A percentile compares a stretch with the other conserved stretches of the same genome.
These are phyloP conservation scores for Polia nebulosa DNA, from an alignment of 2,888 invertebrate species.

Conservation along the genomic window DNA sequence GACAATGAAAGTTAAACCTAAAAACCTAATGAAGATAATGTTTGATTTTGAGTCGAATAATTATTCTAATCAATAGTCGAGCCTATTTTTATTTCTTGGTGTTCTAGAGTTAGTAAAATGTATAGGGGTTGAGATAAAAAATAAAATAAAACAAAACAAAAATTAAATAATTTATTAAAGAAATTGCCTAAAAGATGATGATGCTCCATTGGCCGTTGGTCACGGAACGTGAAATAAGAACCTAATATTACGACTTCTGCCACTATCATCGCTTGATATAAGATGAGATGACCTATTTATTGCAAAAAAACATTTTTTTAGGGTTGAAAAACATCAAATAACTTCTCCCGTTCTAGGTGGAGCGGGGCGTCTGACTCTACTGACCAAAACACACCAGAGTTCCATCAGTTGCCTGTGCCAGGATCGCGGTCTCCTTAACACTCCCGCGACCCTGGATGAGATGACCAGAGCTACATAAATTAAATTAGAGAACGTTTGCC, in stretches of 20 bases:
- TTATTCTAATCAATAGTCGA: neutral
- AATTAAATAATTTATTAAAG: conserved; percentile 53
- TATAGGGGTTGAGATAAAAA: conserved; percentile 7
- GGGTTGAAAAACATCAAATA: too few relatives aligned
- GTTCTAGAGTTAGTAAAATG: neutral
- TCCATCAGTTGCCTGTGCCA: too few relatives aligned
- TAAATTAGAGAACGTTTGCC: conserved; percentile 29
- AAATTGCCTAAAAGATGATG: neutral
- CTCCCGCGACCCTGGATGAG: too few relatives aligned
- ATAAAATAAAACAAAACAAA: conserved; percentile 61
- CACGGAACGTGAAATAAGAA: neutral
- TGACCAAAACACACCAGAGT: too few relatives aligned
- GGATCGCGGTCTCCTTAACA: too few relatives aligned
- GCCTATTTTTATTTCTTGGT: neutral
- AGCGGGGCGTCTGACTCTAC: too few relatives aligned
- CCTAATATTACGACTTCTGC: too few relatives aligned
- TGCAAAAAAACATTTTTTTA: too few relatives aligned
- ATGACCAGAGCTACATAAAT: conserved; percentile 4
- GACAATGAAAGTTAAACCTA: neutral
- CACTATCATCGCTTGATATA: neutral
- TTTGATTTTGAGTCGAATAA: neutral
- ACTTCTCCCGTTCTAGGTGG: too few relatives aligned
- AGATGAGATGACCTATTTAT: neutral
- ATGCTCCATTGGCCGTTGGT: neutral
- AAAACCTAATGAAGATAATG: neutral